phyloP scores from a whole-genome alignment of 92 coral and sea anemone genomes.

The Micromussa lordhowensis region DNA sequence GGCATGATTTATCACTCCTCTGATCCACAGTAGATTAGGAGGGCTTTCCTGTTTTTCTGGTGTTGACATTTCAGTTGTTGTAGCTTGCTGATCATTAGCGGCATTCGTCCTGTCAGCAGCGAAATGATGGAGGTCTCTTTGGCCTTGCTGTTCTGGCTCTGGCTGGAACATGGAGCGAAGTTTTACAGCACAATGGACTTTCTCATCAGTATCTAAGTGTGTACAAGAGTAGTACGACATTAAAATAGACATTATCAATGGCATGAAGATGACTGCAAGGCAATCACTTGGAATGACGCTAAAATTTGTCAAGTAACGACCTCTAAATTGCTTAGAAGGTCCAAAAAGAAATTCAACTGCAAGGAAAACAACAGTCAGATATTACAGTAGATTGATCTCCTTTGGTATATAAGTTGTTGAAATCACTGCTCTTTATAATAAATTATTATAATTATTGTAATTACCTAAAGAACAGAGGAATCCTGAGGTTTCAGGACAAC shows the following conservation, averaged over 20 bases:
- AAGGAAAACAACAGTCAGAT: not conserved
- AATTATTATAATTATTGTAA: too few species aligned
- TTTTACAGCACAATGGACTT: slow-evolving; percentile 73
- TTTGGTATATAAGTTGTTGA: not conserved
- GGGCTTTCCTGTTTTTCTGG: not conserved
- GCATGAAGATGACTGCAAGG: not conserved
- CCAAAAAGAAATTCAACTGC: not conserved
- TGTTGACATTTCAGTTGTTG: not conserved
- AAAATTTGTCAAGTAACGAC: not conserved
- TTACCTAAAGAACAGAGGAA: slow-evolving; percentile 45
- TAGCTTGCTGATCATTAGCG: not conserved
- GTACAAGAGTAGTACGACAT: not conserved
- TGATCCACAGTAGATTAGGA: slow-evolving; percentile 77
- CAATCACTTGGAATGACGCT: not conserved
- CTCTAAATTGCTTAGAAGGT: not conserved
- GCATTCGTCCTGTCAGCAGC: not conserved
- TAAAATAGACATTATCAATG: not conserved
- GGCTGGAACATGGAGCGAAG: slow-evolving; percentile 67
- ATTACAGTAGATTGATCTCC: not conserved
- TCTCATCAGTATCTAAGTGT: slow-evolving; percentile 25
- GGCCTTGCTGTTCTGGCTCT: not conserved
- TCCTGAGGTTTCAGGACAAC: not conserved
- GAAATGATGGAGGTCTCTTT: not conserved
- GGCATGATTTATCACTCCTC: slow-evolving; percentile 74
- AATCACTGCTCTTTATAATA: not conserved